phyloP scores from a whole-genome alignment of 2,888 invertebrate species.

The Phaonia tiefii region DNA sequence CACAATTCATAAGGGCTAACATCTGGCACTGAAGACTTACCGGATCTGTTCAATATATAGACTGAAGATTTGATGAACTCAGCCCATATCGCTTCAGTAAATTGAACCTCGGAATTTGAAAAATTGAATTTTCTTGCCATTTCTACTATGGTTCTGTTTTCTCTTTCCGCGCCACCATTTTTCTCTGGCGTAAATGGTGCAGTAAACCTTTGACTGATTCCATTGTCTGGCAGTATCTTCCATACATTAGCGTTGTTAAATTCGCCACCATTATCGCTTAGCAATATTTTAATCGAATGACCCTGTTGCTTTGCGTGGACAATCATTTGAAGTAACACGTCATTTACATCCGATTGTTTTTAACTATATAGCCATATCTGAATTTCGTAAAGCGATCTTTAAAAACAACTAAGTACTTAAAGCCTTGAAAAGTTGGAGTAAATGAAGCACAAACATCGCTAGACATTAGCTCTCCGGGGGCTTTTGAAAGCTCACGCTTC shows the following conservation, averaged over 20 bases:
- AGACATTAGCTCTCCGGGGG: constrained; percentile 48
- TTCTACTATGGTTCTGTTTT: too few species aligned
- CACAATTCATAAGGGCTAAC: constrained; percentile 58
- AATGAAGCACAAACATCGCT: constrained; percentile 48
- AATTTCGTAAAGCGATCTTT: constrained; percentile 50
- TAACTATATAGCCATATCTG: constrained; percentile 21
- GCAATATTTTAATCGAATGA: constrained; percentile 37
- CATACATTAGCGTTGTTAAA: constrained; percentile 42
- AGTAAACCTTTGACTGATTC: constrained; percentile 53
- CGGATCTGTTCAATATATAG: constrained; percentile 54
- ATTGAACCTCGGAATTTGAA: constrained; percentile 43
- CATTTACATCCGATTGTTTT: constrained; percentile 32
- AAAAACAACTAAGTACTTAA: too few species aligned
- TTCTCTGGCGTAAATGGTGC: constrained; percentile 57
- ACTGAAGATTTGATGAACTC: constrained; percentile 42
- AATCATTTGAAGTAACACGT: constrained; percentile 12
- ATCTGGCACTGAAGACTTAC: constrained; percentile 43
- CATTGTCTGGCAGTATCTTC: constrained; percentile 32
- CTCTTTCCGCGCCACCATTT: constrained; percentile 48
- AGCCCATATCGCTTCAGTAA: constrained; percentile 53
- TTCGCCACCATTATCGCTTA: constrained; percentile 50
- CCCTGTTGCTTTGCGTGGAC: constrained; percentile 4
- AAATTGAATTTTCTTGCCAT: constrained; percentile 51
- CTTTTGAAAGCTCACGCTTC: constrained; percentile 33
- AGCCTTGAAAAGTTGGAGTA: constrained; percentile 38